A percentile compares a stretch with the other conserved stretches of the same genome.
phyloP scores from a whole-genome alignment of 2,113 vertebrate species.

The Pluvianellus socialis region DNA sequence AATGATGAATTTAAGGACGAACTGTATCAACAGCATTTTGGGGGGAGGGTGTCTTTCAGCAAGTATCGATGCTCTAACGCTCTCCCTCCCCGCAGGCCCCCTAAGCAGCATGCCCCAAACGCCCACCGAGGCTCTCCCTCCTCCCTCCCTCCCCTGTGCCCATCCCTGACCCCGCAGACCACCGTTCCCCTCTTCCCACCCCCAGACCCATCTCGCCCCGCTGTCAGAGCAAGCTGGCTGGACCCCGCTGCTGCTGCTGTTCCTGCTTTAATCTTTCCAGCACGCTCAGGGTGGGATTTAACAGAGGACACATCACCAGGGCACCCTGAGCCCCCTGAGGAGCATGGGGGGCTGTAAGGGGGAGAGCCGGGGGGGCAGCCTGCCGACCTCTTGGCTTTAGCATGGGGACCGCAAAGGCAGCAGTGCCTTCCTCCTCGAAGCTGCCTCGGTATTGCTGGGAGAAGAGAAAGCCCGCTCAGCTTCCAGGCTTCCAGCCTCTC shows the following conservation, averaged over 20 bases:
- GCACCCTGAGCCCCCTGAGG: not conserved
- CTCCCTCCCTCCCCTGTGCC: not conserved
- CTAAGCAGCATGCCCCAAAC: not conserved
- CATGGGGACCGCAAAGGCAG: not conserved
- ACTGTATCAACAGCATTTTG: not conserved
- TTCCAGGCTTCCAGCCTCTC: not conserved
- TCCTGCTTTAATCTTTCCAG: not conserved
- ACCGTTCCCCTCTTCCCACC: not conserved
- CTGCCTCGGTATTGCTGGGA: fast-evolving
- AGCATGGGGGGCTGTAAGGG: not conserved
- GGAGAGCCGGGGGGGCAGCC: not conserved
- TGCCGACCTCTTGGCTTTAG: not conserved
- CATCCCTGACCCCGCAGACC: not conserved
- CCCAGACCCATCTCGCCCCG: not conserved
- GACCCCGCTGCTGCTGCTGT: not conserved
- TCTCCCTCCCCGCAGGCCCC: not conserved
- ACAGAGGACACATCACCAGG: not conserved
- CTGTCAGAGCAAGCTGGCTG: not conserved
- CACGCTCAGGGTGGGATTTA: not conserved
- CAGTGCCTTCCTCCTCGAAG: not conserved
- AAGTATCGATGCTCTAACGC: not conserved
- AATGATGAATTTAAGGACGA: not conserved
- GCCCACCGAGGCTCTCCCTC: not conserved
- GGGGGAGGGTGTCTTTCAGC: not conserved
- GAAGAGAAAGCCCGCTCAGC: not conserved